A percentile compares a stretch with the other conserved stretches of the same genome.
Evolutionary conservation across 1,140 invertebrate genomes (phyloP).

Genomic region (Zaprionus ghesquierei): DNA sequence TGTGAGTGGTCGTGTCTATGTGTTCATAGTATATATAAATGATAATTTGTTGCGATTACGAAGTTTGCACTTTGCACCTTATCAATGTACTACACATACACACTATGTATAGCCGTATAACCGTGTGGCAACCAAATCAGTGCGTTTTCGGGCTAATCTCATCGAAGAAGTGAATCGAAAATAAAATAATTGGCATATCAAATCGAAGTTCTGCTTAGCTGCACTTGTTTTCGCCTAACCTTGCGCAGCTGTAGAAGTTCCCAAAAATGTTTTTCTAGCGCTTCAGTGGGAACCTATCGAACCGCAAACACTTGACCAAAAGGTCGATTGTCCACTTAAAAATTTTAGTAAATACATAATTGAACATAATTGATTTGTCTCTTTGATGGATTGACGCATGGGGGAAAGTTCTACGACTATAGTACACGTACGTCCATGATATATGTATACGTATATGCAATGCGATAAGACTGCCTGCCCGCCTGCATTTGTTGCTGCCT

Average conservation of each 20-base stretch:
- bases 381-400: slow-evolving; percentile 28
- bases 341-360: slow-evolving; percentile 57
- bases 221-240: not conserved
- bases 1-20: not conserved
- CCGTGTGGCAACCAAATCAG: slow-evolving; percentile 1
- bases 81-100: slow-evolving; percentile 12
- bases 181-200: not conserved
- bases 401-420: slow-evolving; percentile 18
- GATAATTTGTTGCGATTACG: slow-evolving; percentile 45
- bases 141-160: slow-evolving; percentile 46
- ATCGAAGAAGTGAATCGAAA: slow-evolving; percentile 30
- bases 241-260: slow-evolving; percentile 50
- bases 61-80: slow-evolving; percentile 68
- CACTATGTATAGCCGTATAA: not conserved
- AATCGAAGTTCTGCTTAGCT: slow-evolving; percentile 1
- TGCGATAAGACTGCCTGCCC: slow-evolving; percentile 49
- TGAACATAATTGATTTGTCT: slow-evolving; percentile 75
- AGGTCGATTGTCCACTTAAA: slow-evolving; percentile 33
- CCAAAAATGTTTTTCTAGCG: slow-evolving; percentile 9
- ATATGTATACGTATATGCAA: slow-evolving; percentile 14
- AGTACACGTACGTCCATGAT: not conserved
- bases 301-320: slow-evolving; percentile 54
- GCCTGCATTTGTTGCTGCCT: slow-evolving; percentile 21
- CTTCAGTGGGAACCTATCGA: slow-evolving; percentile 48
- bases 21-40: slow-evolving; percentile 9